Base-by-base conservation (phyloP, 2,113 vertebrate genomes). In the Indicator indicator region DNA sequence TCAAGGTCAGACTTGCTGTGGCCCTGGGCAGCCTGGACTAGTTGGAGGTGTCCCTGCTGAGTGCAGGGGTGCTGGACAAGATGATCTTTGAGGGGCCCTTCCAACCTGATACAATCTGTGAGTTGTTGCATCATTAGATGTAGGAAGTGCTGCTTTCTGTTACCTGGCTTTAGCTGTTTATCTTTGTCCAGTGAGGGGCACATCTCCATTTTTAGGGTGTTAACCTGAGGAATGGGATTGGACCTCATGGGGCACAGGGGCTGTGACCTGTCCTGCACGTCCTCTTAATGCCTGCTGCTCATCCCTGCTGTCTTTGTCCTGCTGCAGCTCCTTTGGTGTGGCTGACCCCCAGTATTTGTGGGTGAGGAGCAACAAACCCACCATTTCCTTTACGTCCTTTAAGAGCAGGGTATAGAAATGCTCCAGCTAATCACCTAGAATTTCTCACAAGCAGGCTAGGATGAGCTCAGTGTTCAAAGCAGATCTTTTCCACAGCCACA, bases 251-350 rank as follows among this genome's bases (percentile, higher is more conserved):
- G 6, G 27, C 33, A 8, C 11, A 3, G 52, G 54, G 36, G 21
- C 71, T 42, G 4, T 19, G 33, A 1, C 55, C 50, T 18, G 48
- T 4, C 40, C 21, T 28, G 17, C 32, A 28, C 19, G 38, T 21
- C 24, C 10, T 48, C 36, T 11, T 12, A 11, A 5, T 5, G 4
- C 1, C 9, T n/a, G 9, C 56, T 20, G 71, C 83, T 62, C 42
- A 3, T 15, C 56, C 2, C 48, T 58, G 17, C 21, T 1, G 8
- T 12, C 55, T 16, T 52, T 36, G 26, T 21, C 50, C 7, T 8
- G 0, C 0, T 3, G 54, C 20, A 27, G 52, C 44, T 15, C 3
- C 42, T 32, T 1, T 18, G 9, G 12, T 5, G 63, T 1, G 8
- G 56, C 59, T 18, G 17, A 5, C 21, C 12, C 3, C 5, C 56